These are phyloP conservation scores for Drosophila pruinosa DNA, from an alignment of 1,140 invertebrate species.

Conservation along the genomic window DNA sequence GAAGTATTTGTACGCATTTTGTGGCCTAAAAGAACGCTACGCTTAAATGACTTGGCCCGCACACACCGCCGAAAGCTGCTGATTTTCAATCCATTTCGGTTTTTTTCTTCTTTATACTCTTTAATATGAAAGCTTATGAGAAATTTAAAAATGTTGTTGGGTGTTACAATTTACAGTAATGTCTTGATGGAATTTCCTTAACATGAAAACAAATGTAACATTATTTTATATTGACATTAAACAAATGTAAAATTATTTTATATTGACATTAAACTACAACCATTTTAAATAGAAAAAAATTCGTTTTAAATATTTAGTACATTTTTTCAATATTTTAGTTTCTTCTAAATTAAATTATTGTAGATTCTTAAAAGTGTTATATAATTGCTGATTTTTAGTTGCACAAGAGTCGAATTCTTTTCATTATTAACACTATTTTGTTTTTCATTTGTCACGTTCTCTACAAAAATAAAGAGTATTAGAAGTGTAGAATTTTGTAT, in stretches of 20 bases:
- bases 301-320: too few relatives aligned
- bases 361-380: too few relatives aligned
- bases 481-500: background rate
- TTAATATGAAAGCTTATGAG: background rate
- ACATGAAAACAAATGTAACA: too few relatives aligned
- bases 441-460: too few relatives aligned
- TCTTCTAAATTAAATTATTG: too few relatives aligned
- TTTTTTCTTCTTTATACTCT: background rate
- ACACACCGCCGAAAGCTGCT: constrained; percentile 20
- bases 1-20: constrained; percentile 66
- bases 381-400: background rate
- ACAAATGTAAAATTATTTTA: too few relatives aligned
- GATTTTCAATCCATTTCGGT: background rate
- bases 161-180: background rate
- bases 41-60: constrained; percentile 53
- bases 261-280: too few relatives aligned
- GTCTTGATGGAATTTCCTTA: too few relatives aligned
- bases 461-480: constrained; percentile 1
- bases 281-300: too few relatives aligned
- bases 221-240: too few relatives aligned
- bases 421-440: background rate
- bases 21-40: constrained; percentile 58
- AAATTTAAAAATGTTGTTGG: background rate
- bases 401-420: background rate
- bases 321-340: too few relatives aligned